phyloP scores from a whole-genome alignment of 2,888 invertebrate genomes.

The Tipula helvola region DNA sequence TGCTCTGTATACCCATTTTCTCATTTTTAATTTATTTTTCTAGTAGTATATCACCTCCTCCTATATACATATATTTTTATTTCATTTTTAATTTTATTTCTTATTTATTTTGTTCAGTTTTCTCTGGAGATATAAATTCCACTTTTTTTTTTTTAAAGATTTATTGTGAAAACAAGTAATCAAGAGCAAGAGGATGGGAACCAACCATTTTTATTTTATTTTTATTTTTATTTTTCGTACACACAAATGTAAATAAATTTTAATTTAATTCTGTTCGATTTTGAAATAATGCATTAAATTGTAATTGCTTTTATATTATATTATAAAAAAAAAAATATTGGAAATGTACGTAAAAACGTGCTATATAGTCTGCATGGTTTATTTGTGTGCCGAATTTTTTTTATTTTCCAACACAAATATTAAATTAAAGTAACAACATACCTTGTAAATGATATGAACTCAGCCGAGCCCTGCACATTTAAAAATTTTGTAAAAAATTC shows the following conservation, averaged over 20 bases:
- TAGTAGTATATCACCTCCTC: not conserved
- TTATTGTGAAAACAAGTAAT: not conserved
- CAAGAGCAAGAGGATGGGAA: not conserved
- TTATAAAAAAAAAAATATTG: not conserved
- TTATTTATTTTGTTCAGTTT: conserved; percentile 4
- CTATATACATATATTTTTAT: not conserved
- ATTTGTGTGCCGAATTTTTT: no score
- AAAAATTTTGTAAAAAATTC: no score
- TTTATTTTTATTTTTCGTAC: not conserved
- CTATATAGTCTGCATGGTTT: no score
- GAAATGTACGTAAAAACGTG: not conserved
- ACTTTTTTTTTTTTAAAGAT: not conserved
- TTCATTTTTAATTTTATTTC: not conserved
- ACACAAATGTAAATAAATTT: not conserved
- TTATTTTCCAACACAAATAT: no score
- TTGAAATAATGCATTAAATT: conserved; percentile 4
- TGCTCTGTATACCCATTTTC: not conserved
- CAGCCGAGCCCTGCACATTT: no score
- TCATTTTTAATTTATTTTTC: not conserved
- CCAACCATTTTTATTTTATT: not conserved
- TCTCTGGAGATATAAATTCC: conserved; percentile 6
- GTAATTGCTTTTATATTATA: conserved; percentile 4
- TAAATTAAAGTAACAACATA: no score
- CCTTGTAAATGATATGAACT: no score
- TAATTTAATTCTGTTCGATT: not conserved